Evolutionary conservation across 1,140 invertebrate species (phyloP).

Genomic region (Drosophila kohkoa): DNA sequence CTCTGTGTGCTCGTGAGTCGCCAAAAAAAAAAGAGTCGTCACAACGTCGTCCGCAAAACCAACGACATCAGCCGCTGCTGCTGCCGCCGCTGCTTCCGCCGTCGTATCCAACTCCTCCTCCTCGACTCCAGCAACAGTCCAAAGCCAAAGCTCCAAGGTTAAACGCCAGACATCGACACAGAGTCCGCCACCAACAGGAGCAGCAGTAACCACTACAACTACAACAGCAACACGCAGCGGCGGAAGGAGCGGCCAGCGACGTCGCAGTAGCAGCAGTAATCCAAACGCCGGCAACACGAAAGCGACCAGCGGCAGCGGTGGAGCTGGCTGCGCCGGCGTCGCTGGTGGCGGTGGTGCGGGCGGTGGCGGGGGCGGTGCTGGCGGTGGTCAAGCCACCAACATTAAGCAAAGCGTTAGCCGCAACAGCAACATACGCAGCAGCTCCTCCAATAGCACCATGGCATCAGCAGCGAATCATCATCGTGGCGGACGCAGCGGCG

Average conservation of each 20-base stretch:
- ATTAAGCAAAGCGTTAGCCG: constrained; percentile 83
- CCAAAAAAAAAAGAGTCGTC: constrained; percentile 43
- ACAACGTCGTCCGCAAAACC: constrained; percentile 79
- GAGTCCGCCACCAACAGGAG: constrained; percentile 41
- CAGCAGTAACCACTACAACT: constrained; percentile 38
- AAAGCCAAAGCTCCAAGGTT: constrained; percentile 11
- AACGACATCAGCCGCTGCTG: constrained; percentile 70
- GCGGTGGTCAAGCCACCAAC: constrained; percentile 24
- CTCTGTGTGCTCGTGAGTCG: constrained; percentile 2
- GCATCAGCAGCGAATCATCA: constrained; percentile 79
- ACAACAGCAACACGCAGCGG: constrained; percentile 63
- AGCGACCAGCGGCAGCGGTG: constrained; percentile 79
- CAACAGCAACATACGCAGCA: constrained; percentile 84
- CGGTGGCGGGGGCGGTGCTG: constrained; percentile 51
- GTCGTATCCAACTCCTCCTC: constrained; percentile 3
- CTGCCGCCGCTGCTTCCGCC: constrained; percentile 66
- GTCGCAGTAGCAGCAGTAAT: constrained; percentile 84
- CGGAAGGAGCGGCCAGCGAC: constrained; percentile 74
- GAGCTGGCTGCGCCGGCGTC: constrained; percentile 80
- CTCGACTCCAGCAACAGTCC: background rate
- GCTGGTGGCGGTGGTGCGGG: constrained; percentile 67
- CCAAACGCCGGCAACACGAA: constrained; percentile 81
- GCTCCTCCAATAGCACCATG: constrained; percentile 85
- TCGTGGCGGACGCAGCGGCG: constrained; percentile 85
- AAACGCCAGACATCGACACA: constrained; percentile 47